Conservation (phyloP, 2,797 vertebrate genomes). For the Chaetodon trifasciatus region DNA sequence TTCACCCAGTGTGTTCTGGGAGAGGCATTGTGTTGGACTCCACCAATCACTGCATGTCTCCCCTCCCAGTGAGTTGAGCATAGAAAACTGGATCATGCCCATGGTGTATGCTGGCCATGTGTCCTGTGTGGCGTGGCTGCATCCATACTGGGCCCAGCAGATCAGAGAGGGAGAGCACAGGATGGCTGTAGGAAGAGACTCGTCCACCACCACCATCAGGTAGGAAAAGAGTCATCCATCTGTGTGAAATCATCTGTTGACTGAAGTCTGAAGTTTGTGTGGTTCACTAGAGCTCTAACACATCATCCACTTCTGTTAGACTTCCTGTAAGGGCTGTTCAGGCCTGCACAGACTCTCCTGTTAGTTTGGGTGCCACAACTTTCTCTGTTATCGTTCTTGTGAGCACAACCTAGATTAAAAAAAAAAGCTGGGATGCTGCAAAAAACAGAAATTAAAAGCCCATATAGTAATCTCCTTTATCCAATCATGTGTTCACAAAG, state of each 20-base stretch:
- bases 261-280: background rate
- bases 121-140: conserved; percentile 93
- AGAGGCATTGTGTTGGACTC: background rate
- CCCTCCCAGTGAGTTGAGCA: conserved; percentile 88
- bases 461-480: no score
- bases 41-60: background rate
- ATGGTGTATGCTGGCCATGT: conserved; percentile 97
- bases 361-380: background rate
- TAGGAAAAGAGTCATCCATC: conserved; percentile 32
- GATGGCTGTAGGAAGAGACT: conserved; percentile 83
- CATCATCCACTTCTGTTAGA: background rate
- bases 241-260: background rate
- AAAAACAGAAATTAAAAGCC: no score
- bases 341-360: no score
- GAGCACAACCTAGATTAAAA: no score
- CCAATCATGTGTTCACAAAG: no score
- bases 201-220: conserved; percentile 88
- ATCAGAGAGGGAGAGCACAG: conserved; percentile 85
- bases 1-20: background rate
- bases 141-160: conserved; percentile 92
- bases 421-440: no score
- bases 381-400: background rate
- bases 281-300: background rate
- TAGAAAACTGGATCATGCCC: conserved; percentile 99
- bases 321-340: background rate